Conservation (phyloP, 2,113 vertebrate genomes). For the Telmatochromis brachygnathus region DNA sequence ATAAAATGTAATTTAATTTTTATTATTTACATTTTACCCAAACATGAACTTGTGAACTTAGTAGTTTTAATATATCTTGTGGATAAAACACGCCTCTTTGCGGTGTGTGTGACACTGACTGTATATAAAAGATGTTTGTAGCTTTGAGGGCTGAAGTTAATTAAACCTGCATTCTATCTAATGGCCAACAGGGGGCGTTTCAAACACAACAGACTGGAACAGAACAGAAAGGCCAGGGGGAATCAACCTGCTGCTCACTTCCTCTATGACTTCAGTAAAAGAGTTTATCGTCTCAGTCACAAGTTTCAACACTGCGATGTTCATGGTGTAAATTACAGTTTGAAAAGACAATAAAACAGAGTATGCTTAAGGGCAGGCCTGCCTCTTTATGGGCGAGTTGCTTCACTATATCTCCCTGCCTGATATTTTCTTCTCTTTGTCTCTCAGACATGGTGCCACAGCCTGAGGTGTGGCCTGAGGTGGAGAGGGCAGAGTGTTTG, state of each 20-base stretch:
- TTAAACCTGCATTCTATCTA: not conserved
- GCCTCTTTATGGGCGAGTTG: not conserved
- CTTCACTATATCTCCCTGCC: not conserved
- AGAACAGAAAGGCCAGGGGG: not conserved
- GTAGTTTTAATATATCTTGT: not conserved
- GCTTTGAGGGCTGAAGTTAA: not conserved
- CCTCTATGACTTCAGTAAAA: not conserved
- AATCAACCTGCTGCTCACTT: not conserved
- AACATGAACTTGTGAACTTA: not conserved
- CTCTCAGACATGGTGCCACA: not conserved
- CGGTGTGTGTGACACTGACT: fast-evolving
- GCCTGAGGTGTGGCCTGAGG: slow-evolving; percentile 67
- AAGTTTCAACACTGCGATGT: not conserved
- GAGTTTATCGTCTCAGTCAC: not conserved
- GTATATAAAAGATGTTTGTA: not conserved
- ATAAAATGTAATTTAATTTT: not conserved
- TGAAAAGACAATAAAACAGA: not conserved
- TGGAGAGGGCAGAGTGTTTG: slow-evolving; percentile 82
- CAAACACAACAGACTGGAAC: not conserved
- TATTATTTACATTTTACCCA: not conserved
- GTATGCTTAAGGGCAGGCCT: not conserved
- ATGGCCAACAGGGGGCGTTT: not conserved
- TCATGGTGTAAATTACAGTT: not conserved
- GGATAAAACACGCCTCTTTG: not conserved
- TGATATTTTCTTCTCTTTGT: not conserved